phyloP scores from a whole-genome alignment of 2,113 vertebrate species.

The Eolophus roseicapilla region DNA sequence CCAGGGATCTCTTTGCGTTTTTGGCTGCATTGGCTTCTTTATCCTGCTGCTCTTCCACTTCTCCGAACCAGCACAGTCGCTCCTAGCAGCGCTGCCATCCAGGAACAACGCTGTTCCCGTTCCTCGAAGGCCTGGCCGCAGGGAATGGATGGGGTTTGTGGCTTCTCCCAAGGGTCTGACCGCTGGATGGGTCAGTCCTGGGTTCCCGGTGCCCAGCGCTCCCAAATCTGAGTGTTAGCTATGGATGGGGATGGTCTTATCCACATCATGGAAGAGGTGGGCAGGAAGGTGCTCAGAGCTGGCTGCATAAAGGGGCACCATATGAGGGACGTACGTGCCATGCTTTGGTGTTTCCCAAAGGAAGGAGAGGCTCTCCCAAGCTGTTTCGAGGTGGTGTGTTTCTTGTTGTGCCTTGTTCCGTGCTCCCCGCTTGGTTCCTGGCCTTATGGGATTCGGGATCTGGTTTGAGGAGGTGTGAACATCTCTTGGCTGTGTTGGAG shows the following conservation, averaged over 20 bases:
- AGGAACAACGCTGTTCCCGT: background rate
- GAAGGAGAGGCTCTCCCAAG: background rate
- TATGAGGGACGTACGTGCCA: fast-evolving
- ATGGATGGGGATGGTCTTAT: background rate
- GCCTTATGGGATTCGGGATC: background rate
- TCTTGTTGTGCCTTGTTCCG: background rate
- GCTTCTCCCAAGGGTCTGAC: background rate
- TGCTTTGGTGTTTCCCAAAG: background rate
- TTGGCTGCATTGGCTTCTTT: conserved; percentile 40
- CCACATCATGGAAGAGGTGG: background rate
- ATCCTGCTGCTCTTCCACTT: conserved; percentile 29
- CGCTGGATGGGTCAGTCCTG: background rate
- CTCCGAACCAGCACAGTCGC: background rate
- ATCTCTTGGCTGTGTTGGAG: background rate
- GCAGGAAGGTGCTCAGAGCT: background rate
- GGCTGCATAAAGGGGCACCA: background rate
- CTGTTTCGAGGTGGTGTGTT: fast-evolving
- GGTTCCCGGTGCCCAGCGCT: background rate
- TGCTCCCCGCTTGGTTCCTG: background rate
- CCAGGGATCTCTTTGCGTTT: conserved; percentile 53
- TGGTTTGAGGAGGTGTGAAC: background rate
- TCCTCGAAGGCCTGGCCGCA: background rate
- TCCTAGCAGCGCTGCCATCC: background rate
- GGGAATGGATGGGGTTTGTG: background rate
- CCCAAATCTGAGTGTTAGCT: background rate